phyloP scores from a whole-genome alignment of 2,888 invertebrate genomes.

The Drosophila subsilvestris region DNA sequence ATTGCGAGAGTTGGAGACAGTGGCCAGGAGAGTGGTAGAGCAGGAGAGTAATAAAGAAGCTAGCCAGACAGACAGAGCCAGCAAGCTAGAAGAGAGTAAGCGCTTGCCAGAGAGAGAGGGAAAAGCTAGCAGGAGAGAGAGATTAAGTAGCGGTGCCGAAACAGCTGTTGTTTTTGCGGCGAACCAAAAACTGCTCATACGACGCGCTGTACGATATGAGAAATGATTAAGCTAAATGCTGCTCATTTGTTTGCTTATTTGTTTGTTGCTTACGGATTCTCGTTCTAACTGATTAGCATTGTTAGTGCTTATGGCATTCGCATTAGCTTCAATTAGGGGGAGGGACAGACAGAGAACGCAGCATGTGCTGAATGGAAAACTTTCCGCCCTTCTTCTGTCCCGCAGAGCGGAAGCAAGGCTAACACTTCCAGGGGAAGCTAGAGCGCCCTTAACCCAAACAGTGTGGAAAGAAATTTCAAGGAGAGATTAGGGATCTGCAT shows the following conservation, averaged over 20 bases:
- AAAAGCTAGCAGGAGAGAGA: slow-evolving; percentile 2
- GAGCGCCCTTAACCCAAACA: slow-evolving; percentile 31
- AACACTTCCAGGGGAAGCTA: slow-evolving; percentile 7
- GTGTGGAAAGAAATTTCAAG: neutral
- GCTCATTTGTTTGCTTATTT: slow-evolving; percentile 13
- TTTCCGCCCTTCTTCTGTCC: slow-evolving; percentile 31
- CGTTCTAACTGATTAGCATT: slow-evolving; percentile 35
- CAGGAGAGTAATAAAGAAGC: neutral
- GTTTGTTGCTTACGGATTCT: slow-evolving; percentile 22
- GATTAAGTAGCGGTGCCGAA: slow-evolving; percentile 10
- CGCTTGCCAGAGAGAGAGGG: neutral
- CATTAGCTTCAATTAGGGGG: slow-evolving; percentile 62
- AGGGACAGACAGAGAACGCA: slow-evolving; percentile 30
- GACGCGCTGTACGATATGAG: slow-evolving; percentile 31
- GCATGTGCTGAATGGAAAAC: slow-evolving; percentile 38
- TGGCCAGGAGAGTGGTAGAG: neutral
- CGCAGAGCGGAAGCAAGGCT: slow-evolving; percentile 29
- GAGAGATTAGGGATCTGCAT: neutral
- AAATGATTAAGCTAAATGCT: slow-evolving; percentile 15
- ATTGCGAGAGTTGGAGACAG: slow-evolving; percentile 21
- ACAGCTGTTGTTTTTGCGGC: slow-evolving; percentile 72
- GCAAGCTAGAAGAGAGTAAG: too few relatives aligned
- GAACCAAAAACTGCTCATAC: slow-evolving; percentile 56
- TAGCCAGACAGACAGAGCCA: slow-evolving; percentile 10
- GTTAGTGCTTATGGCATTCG: slow-evolving; percentile 20